Base-by-base conservation (phyloP, 2,888 invertebrate genomes). In the Opisthograptis luteolata region DNA sequence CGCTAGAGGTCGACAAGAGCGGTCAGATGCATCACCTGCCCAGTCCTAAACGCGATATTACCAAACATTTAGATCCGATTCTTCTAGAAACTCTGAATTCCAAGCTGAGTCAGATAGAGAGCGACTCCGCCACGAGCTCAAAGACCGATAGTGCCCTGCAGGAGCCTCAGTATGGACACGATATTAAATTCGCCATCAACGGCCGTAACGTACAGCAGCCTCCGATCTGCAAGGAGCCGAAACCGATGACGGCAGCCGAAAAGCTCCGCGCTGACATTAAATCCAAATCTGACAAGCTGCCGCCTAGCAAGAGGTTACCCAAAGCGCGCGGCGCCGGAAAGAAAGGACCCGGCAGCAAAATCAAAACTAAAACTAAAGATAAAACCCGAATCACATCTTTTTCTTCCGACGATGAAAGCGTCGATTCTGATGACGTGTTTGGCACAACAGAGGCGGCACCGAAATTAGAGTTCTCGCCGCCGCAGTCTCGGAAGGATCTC, bases 381-480 rank as follows among this genome's bases (percentile, higher is more conserved):
- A 95, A 95, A 82, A 94, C 94, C 35, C 85, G 95, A 52, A 95
- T 95, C 20, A 95, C 95, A 2, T 95, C 95, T 0, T 95, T 95
- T 66, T 95, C 94, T 40, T 95, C 95, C 0, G 95, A 95, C 61
- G 95, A 95, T 66, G 95, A 95, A 82, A 95, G 94, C 56, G 87
- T 95, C 8, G 95, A 95, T 81, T 95, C 95, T 0, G 95, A 95
- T 76, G 95, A 95, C 76, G 95, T 95, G 0, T 95, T 95, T 71
- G 95, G 95, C 17, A 94, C 94, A 15, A 94, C 95, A 0, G 95
- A 95, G 81, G 94, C 94, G 9, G 94, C 94, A 47, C 95, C 95
- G 5, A 92, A 93, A 64, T 85, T 95, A 24, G 95, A 95, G 71
- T 95, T 95, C 76, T 95, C 95, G 8, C 95, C 95, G 1, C 95